These are phyloP conservation scores for Neodiprion pinetum DNA, from an alignment of 1,140 invertebrate genomes.

Conservation along the genomic window DNA sequence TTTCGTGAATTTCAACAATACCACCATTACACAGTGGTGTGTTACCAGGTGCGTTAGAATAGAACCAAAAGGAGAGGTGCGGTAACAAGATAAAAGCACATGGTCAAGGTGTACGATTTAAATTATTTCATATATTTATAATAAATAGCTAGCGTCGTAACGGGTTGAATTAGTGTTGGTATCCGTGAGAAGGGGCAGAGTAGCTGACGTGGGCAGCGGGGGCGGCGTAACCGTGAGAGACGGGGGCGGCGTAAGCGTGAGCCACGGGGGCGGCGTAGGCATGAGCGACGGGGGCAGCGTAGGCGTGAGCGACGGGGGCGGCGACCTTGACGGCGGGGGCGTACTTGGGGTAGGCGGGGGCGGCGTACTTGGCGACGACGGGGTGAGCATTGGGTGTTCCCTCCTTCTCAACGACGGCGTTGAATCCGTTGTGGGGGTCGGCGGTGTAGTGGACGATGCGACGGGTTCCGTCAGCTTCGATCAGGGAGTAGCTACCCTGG, in stretches of 20 bases:
- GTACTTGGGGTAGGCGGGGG: slow-evolving; percentile 54
- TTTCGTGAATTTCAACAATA: too few species aligned
- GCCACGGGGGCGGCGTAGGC: slow-evolving; percentile 20
- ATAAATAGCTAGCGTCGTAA: not conserved
- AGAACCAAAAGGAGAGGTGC: too few species aligned
- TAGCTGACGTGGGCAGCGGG: slow-evolving; percentile 26
- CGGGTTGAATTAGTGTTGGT: slow-evolving; percentile 11
- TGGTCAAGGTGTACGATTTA: not conserved
- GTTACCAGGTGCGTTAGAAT: too few species aligned
- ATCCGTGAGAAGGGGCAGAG: slow-evolving; percentile 18
- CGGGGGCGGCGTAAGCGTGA: slow-evolving; percentile 27
- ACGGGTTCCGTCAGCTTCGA: slow-evolving; percentile 44
- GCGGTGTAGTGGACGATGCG: slow-evolving; percentile 41
- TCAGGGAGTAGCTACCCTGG: slow-evolving; percentile 59
- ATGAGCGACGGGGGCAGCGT: slow-evolving; percentile 17
- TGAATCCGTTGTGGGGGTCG: slow-evolving; percentile 41
- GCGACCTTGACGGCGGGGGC: slow-evolving; percentile 44
- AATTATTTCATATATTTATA: not conserved
- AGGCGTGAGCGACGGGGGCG: slow-evolving; percentile 35
- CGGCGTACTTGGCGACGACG: slow-evolving; percentile 43
- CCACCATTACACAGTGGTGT: too few species aligned
- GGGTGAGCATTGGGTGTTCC: not conserved
- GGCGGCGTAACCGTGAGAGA: slow-evolving; percentile 16
- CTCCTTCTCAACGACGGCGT: slow-evolving; percentile 40
- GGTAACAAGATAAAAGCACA: not conserved